Evolutionary conservation across 2,888 invertebrate species (phyloP).

Genomic region (Himalopsyche japonica): DNA sequence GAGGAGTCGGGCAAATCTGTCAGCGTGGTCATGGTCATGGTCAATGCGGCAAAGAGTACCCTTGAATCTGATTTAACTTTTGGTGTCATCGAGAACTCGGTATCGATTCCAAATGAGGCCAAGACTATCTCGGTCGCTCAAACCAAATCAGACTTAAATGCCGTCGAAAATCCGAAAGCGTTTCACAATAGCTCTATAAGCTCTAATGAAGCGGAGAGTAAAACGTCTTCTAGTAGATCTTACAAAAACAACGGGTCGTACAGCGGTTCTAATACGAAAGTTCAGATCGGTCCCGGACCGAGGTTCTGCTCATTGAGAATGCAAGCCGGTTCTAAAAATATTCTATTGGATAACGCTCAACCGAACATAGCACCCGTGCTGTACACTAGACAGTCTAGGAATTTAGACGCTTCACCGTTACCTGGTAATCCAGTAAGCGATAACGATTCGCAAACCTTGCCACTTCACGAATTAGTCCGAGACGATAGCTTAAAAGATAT

Average conservation of each 20-base stretch:
- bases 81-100: constrained; percentile 35
- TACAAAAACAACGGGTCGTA: constrained; percentile 59
- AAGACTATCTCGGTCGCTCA: constrained; percentile 22
- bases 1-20: constrained; percentile 11
- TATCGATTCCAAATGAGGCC: constrained; percentile 34
- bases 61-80: constrained; percentile 31
- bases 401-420: constrained; percentile 49
- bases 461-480: constrained; percentile 55
- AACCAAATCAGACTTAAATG: constrained; percentile 35
- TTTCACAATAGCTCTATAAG: constrained; percentile 52
- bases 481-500: constrained; percentile 48
- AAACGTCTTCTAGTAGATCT: constrained; percentile 51
- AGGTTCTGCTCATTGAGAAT: constrained; percentile 76
- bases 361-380: constrained; percentile 73
- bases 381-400: constrained; percentile 66
- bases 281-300: constrained; percentile 65
- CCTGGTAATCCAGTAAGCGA: constrained; percentile 41
- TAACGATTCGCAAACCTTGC: constrained; percentile 47
- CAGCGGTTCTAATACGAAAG: constrained; percentile 53
- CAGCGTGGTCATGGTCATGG: constrained; percentile 15
- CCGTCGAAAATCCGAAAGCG: constrained; percentile 19
- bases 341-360: constrained; percentile 77
- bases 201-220: constrained; percentile 56
- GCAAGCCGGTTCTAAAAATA: constrained; percentile 79
- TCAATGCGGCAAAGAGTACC: constrained; percentile 19